A percentile compares a stretch with the other conserved stretches of the same genome.
These are phyloP conservation scores for Carollia perspicillata DNA, from an alignment of 2,113 vertebrate genomes.

Conservation along the genomic window DNA sequence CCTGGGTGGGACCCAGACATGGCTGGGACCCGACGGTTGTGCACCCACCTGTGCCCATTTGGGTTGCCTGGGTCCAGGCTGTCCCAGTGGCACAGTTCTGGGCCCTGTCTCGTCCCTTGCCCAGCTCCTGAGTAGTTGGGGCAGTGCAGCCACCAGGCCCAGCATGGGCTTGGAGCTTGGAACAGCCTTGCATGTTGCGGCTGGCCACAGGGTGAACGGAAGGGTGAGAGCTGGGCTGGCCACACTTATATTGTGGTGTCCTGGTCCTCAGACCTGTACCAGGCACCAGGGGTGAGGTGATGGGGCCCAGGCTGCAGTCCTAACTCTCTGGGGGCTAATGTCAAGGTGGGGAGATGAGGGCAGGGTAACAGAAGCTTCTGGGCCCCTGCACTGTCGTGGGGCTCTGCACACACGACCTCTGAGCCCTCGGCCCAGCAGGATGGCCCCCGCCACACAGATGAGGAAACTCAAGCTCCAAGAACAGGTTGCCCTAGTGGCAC, in stretches of 20 bases:
- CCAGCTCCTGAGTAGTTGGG: not conserved
- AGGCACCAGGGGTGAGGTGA: not conserved
- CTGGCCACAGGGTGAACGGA: not conserved
- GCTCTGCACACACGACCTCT: not conserved
- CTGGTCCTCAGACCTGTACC: not conserved
- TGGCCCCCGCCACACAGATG: not conserved
- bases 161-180: accelerated
- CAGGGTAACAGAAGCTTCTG: not conserved
- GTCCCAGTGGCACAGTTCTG: not conserved
- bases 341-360: not conserved
- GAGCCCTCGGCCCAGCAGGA: not conserved
- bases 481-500: not conserved
- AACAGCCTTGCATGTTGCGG: not conserved
- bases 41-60: not conserved
- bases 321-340: not conserved
- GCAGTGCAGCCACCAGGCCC: not conserved
- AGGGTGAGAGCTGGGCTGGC: not conserved
- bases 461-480: not conserved
- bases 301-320: not conserved
- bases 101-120: not conserved
- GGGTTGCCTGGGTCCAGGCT: not conserved
- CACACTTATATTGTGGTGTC: accelerated
- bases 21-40: too few relatives aligned
- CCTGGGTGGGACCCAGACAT: not conserved
- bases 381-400: not conserved